phyloP scores from a whole-genome alignment of 1,140 invertebrate species.

The Notospermus geniculatus region DNA sequence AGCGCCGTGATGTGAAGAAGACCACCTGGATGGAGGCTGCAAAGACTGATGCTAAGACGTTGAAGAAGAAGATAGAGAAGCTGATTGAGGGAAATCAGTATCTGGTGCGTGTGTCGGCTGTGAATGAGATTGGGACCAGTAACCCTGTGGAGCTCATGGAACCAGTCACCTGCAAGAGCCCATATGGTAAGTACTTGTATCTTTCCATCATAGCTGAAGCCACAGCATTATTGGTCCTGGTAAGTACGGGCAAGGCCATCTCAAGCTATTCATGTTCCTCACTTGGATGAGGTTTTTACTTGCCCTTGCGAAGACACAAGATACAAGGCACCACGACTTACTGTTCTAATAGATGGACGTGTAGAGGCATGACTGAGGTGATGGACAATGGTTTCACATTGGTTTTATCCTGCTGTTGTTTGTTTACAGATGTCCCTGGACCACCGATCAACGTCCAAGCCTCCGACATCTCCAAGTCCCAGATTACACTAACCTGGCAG shows the following conservation, averaged over 20 bases:
- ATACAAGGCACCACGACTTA: too few species aligned
- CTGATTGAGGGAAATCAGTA: constrained; percentile 84
- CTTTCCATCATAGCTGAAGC: too few species aligned
- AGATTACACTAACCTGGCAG: constrained; percentile 77
- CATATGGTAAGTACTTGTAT: constrained; percentile 24
- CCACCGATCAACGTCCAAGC: constrained; percentile 20
- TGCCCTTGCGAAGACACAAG: too few species aligned
- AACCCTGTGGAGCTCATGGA: constrained; percentile 75
- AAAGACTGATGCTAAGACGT: constrained; percentile 36
- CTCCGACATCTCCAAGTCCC: constrained; percentile 21
- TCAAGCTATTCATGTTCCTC: too few species aligned
- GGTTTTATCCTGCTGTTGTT: neutral
- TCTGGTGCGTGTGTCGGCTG: constrained; percentile 88
- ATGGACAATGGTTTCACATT: too few species aligned
- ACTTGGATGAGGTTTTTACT: too few species aligned
- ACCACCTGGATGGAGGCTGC: constrained; percentile 81
- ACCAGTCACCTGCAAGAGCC: constrained; percentile 49
- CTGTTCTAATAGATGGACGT: too few species aligned
- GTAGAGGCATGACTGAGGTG: too few species aligned
- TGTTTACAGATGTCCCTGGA: constrained; percentile 20
- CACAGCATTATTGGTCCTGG: too few species aligned
- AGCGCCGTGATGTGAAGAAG: constrained; percentile 91
- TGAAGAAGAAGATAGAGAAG: constrained; percentile 67
- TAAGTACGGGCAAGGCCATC: too few species aligned
- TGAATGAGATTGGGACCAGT: constrained; percentile 77